Evolutionary conservation across 2,797 vertebrate genomes (phyloP).

Genomic region (Echiichthys vipera): DNA sequence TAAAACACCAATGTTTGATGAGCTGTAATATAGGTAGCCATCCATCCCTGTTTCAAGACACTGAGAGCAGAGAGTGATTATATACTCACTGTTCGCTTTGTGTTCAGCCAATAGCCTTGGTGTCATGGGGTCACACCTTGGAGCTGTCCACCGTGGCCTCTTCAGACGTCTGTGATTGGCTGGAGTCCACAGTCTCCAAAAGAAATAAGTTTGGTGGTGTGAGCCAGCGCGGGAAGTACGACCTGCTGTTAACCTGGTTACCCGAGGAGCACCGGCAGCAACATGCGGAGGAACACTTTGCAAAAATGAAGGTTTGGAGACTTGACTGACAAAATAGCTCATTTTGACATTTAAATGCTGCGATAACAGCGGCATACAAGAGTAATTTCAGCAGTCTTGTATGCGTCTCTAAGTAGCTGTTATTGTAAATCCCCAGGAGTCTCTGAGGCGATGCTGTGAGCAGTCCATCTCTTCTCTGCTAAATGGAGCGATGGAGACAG

Average conservation of each 20-base stretch:
- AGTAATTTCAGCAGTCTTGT: background rate
- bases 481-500: constrained; percentile 3
- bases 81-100: constrained; percentile 7
- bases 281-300: background rate
- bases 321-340: background rate
- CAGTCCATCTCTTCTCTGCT: constrained; percentile 55
- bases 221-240: constrained; percentile 65
- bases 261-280: constrained; percentile 35
- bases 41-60: background rate
- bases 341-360: constrained; percentile 1
- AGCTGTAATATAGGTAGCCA: background rate
- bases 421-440: constrained; percentile 46
- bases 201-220: background rate
- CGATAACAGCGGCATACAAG: background rate
- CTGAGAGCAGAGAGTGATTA: background rate
- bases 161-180: constrained; percentile 80
- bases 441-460: constrained; percentile 78
- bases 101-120: constrained; percentile 86
- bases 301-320: constrained; percentile 54
- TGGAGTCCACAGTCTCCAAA: constrained; percentile 58
- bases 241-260: constrained; percentile 72
- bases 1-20: background rate
- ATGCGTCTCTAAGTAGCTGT: constrained; percentile 3
- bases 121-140: constrained; percentile 85
- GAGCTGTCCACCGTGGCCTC: constrained; percentile 81